Percentiles rank a stretch among this genome's conserved stretches.
These are phyloP conservation scores for Conopomorpha cramerella DNA, from an alignment of 1,140 invertebrate species.

Conservation along the genomic window DNA sequence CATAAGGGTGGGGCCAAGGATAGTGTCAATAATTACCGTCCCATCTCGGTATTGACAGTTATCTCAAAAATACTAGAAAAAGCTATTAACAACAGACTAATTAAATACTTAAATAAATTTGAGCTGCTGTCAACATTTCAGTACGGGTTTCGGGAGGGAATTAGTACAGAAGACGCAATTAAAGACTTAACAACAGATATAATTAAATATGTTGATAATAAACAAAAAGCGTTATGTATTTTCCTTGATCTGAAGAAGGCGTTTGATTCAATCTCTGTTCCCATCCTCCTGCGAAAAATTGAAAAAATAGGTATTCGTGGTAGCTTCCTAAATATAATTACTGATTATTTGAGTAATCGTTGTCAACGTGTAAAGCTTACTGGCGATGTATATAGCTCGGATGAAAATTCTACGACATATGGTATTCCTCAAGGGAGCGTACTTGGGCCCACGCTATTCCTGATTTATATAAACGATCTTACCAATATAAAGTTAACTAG, in stretches of 20 bases:
- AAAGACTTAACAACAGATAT: conserved; percentile 3
- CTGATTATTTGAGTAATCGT: conserved; percentile 2
- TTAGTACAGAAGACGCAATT: conserved; percentile 16
- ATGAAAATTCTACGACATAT: background rate
- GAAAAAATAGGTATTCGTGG: conserved; percentile 10
- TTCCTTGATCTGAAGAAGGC: conserved; percentile 14
- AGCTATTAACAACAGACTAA: background rate
- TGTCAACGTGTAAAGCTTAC: conserved; percentile 2
- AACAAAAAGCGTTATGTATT: conserved; percentile 7
- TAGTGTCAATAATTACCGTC: conserved; percentile 2
- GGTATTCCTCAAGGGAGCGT: background rate
- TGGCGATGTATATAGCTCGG: background rate
- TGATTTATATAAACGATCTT: background rate
- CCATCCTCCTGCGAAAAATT: conserved; percentile 9
- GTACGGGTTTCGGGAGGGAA: conserved; percentile 16
- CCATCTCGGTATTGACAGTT: conserved; percentile 4
- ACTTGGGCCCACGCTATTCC: background rate
- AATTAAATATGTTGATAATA: conserved; percentile 6
- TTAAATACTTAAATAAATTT: background rate
- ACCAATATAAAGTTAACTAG: background rate
- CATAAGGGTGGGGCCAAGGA: conserved; percentile 2
- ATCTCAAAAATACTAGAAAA: conserved; percentile 4
- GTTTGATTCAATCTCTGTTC: conserved; percentile 14
- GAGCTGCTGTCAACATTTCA: conserved; percentile 6
- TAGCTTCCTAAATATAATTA: background rate